These are phyloP conservation scores for Oedothorax gibbosus DNA, from an alignment of 1,140 invertebrate genomes.

Conservation along the genomic window DNA sequence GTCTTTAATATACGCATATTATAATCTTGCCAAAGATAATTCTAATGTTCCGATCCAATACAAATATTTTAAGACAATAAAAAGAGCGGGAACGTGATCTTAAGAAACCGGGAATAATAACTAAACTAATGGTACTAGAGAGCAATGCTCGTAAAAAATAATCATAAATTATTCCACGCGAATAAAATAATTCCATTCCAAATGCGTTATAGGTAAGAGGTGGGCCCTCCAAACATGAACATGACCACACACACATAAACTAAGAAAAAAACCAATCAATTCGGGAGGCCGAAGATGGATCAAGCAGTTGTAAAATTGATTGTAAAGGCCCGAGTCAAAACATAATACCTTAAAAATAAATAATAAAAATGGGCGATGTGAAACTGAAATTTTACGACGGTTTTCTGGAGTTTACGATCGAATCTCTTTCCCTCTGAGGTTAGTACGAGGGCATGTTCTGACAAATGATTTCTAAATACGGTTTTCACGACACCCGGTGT, in stretches of 20 bases:
- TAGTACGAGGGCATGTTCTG: slow-evolving; percentile 49
- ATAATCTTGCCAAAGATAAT: neutral
- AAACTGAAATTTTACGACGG: slow-evolving; percentile 57
- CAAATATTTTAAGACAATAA: slow-evolving; percentile 34
- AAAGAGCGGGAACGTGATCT: neutral
- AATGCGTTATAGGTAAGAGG: neutral
- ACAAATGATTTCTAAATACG: slow-evolving; percentile 60
- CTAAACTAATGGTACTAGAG: slow-evolving; percentile 2
- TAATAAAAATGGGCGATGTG: slow-evolving; percentile 28
- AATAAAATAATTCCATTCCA: slow-evolving; percentile 42
- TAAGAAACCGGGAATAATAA: slow-evolving; percentile 14
- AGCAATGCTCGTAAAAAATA: slow-evolving; percentile 36
- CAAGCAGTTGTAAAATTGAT: slow-evolving; percentile 55
- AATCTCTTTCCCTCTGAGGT: slow-evolving; percentile 35
- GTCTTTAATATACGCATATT: too few species aligned
- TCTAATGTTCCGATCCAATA: neutral
- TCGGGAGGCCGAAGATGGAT: slow-evolving; percentile 41
- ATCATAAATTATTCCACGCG: slow-evolving; percentile 49
- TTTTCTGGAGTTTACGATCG: slow-evolving; percentile 44
- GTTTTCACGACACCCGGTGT: slow-evolving; percentile 47
- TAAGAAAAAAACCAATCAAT: slow-evolving; percentile 17
- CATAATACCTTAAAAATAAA: slow-evolving; percentile 31
- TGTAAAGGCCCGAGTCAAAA: slow-evolving; percentile 40
- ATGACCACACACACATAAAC: slow-evolving; percentile 42
- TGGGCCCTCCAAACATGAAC: neutral